phyloP scores from a whole-genome alignment of 2,113 vertebrate species.

The Fregata magnificens region DNA sequence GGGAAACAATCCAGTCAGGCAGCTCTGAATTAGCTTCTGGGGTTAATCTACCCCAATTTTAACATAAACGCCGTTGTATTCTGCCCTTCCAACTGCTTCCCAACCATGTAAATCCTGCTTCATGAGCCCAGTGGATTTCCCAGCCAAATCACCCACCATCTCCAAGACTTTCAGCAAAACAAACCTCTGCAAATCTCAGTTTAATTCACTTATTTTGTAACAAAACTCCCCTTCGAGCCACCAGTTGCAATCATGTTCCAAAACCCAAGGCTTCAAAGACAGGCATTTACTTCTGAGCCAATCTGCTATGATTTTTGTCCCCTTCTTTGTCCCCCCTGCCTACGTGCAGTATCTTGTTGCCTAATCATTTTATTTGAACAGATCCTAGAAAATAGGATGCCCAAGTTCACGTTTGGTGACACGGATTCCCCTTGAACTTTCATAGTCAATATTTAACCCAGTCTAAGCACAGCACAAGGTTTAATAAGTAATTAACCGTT shows the following conservation, averaged over 20 bases:
- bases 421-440: not conserved
- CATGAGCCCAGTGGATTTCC: not conserved
- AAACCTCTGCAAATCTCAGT: not conserved
- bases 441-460: constrained; percentile 45
- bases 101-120: not conserved
- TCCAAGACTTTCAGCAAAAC: not conserved
- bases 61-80: not conserved
- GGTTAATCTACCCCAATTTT: not conserved
- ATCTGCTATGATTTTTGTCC: not conserved
- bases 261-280: not conserved
- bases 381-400: not conserved
- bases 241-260: not conserved
- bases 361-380: not conserved
- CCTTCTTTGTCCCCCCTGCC: not conserved
- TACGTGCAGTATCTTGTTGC: not conserved
- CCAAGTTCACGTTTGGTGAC: not conserved
- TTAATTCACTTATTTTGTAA: not conserved
- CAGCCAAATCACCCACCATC: not conserved
- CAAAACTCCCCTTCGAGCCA: not conserved
- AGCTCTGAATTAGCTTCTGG: not conserved
- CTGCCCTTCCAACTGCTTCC: not conserved
- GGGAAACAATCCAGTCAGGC: not conserved
- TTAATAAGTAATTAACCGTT: constrained; percentile 54
- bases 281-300: not conserved
- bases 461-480: not conserved